phyloP scores from a whole-genome alignment of 2,888 invertebrate species.

The Drosophila peninsularis region DNA sequence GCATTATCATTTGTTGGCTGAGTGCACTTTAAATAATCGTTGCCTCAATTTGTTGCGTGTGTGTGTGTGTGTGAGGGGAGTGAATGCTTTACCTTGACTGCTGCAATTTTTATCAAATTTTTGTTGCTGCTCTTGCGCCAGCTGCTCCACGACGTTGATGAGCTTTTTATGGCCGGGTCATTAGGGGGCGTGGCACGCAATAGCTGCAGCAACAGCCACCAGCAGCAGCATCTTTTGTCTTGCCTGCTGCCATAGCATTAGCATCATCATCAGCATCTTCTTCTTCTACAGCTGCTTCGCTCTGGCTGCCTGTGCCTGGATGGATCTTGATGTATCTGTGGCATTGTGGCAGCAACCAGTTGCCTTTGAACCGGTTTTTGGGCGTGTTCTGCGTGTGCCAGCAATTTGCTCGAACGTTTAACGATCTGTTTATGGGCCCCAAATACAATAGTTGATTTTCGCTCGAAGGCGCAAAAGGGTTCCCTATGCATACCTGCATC shows the following conservation, averaged over 20 bases:
- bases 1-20: slow-evolving; percentile 77
- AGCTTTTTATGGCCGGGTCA: slow-evolving; percentile 76
- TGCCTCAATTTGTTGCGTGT: slow-evolving; percentile 67
- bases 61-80: not conserved
- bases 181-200: slow-evolving; percentile 73
- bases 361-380: slow-evolving; percentile 56
- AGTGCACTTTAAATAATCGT: slow-evolving; percentile 78
- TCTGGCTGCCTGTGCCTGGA: slow-evolving; percentile 30
- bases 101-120: slow-evolving; percentile 77
- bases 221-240: slow-evolving; percentile 46
- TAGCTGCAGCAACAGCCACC: slow-evolving; percentile 18
- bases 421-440: slow-evolving; percentile 72
- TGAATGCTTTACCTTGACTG: slow-evolving; percentile 49
- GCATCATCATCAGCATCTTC: slow-evolving; percentile 45
- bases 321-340: slow-evolving; percentile 59
- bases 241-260: slow-evolving; percentile 57
- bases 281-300: slow-evolving; percentile 11
- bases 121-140: slow-evolving; percentile 32
- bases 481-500: not conserved
- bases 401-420: slow-evolving; percentile 74
- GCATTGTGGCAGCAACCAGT: slow-evolving; percentile 22
- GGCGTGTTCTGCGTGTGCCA: slow-evolving; percentile 73
- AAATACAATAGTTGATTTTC: slow-evolving; percentile 16
- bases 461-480: slow-evolving; percentile 8
- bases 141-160: slow-evolving; percentile 71